Evolutionary conservation across 2,797 vertebrate species (phyloP).

Genomic region (Pelodytes ibericus): DNA sequence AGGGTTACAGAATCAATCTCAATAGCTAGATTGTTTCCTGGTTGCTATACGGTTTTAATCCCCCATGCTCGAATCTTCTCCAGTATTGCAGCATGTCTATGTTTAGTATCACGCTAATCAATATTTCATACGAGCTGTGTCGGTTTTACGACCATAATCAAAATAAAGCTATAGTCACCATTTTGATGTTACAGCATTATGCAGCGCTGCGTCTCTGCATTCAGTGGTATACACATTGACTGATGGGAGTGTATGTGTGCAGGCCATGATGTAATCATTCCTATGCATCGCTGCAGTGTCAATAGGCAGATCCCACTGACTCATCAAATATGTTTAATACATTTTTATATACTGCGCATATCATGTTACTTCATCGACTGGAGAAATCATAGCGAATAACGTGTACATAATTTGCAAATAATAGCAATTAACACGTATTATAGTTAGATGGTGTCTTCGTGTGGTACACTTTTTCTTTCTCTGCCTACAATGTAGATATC

Average conservation of each 20-base stretch:
- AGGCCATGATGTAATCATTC: neutral
- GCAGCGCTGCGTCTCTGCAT: neutral
- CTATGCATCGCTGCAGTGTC: neutral
- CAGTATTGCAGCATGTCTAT: too few relatives aligned
- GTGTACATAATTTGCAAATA: too few relatives aligned
- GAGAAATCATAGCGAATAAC: neutral
- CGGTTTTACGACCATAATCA: neutral
- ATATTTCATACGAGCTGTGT: slow-evolving; percentile 9
- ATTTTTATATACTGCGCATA: neutral
- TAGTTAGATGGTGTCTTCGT: too few relatives aligned
- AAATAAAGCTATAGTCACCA: neutral
- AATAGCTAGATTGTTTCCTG: too few relatives aligned
- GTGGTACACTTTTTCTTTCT: too few relatives aligned
- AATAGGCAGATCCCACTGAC: neutral
- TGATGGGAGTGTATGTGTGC: neutral
- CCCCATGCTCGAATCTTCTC: too few relatives aligned
- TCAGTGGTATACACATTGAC: neutral
- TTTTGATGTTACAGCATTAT: neutral
- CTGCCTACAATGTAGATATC: too few relatives aligned
- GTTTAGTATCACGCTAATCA: too few relatives aligned
- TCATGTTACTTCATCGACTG: neutral
- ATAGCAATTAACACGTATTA: too few relatives aligned
- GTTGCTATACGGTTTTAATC: too few relatives aligned
- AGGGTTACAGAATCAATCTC: too few relatives aligned
- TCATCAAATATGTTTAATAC: neutral